phyloP scores from a whole-genome alignment of 2,888 invertebrate genomes.

The Phoenoteleia sp. region DNA sequence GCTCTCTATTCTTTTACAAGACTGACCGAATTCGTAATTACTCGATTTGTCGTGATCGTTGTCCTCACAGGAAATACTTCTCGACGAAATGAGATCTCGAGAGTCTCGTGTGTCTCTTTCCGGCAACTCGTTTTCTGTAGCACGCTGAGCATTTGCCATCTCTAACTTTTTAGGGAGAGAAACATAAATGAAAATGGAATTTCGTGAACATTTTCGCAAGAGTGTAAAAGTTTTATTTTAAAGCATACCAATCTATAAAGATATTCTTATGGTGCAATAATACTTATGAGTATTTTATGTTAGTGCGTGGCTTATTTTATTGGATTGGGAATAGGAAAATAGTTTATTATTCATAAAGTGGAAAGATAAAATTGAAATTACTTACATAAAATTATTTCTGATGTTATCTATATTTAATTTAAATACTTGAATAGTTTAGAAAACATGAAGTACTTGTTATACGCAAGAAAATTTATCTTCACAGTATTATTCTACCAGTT shows the following conservation, averaged over 20 bases:
- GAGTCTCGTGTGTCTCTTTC: constrained; percentile 49
- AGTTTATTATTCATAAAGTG: not conserved
- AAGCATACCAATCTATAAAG: not conserved
- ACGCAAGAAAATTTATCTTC: too few relatives aligned
- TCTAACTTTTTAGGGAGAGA: constrained; percentile 43
- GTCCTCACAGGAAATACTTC: constrained; percentile 31
- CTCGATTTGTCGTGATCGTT: constrained; percentile 46
- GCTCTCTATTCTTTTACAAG: constrained; percentile 28
- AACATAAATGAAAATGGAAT: constrained; percentile 20
- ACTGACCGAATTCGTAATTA: constrained; percentile 64
- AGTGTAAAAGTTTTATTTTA: constrained; percentile 2
- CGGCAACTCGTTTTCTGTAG: constrained; percentile 28
- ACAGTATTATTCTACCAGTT: too few relatives aligned
- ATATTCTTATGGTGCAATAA: too few relatives aligned
- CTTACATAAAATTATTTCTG: too few relatives aligned
- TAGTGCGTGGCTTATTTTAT: too few relatives aligned
- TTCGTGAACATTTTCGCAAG: not conserved
- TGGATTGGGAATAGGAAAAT: not conserved
- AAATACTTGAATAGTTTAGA: too few relatives aligned
- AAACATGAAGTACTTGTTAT: too few relatives aligned
- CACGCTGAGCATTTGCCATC: constrained; percentile 23
- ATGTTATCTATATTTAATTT: too few relatives aligned
- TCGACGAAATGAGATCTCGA: constrained; percentile 43
- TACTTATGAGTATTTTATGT: too few relatives aligned
- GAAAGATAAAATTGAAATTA: not conserved